A percentile compares a stretch with the other conserved stretches of the same genome.
phyloP scores from a whole-genome alignment of 2,888 invertebrate genomes.

The Nomada ruficornis region DNA sequence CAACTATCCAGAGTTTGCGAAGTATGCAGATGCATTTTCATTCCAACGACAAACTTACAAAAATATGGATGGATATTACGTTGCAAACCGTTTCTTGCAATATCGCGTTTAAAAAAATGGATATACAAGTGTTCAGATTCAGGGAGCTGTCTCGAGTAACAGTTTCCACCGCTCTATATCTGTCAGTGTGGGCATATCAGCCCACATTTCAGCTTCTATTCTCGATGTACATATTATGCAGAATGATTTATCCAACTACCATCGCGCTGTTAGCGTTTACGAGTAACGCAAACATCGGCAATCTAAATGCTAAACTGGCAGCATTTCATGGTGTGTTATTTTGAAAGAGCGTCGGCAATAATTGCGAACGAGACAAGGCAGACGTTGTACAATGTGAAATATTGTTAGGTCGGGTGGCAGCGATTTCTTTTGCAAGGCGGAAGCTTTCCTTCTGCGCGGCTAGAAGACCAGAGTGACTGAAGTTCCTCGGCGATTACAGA shows the following conservation, averaged over 20 bases:
- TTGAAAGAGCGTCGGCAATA: conserved; percentile 5
- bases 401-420: conserved; percentile 30
- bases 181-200: neutral
- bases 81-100: neutral
- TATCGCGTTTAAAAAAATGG: neutral
- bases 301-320: conserved; percentile 22
- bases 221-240: conserved; percentile 6
- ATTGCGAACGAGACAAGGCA: conserved; percentile 45
- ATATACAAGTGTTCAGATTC: neutral
- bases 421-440: neutral
- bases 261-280: neutral
- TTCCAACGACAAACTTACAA: too few species aligned
- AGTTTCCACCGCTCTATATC: neutral
- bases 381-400: conserved; percentile 43
- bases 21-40: too few species aligned
- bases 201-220: neutral
- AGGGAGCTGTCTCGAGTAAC: neutral
- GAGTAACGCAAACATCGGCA: conserved; percentile 20
- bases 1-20: too few species aligned
- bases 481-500: conserved; percentile 65
- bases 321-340: neutral
- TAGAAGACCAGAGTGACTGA: conserved; percentile 42
- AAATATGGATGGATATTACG: neutral
- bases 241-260: conserved; percentile 18
- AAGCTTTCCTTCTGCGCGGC: conserved; percentile 35